These are phyloP conservation scores for Strigamia transsilvanica DNA, from an alignment of 2,888 invertebrate species.

Conservation along the genomic window DNA sequence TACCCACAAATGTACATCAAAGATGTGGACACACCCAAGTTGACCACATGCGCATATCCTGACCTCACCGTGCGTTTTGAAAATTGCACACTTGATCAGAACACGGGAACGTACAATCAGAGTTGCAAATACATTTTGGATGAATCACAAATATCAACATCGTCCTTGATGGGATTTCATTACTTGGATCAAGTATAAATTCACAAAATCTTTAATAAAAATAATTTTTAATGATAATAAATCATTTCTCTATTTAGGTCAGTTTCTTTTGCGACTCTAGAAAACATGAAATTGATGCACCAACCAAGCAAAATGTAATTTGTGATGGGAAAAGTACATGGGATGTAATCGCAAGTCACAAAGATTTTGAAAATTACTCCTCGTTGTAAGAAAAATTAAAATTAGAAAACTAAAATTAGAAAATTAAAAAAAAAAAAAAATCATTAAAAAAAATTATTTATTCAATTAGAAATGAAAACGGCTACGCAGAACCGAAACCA, in stretches of 20 bases:
- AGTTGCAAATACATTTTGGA: background rate
- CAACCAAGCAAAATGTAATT: conserved; percentile 62
- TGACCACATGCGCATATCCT: conserved; percentile 17
- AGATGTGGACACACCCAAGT: conserved; percentile 10
- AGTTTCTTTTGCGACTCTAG: conserved; percentile 46
- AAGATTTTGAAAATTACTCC: conserved; percentile 56
- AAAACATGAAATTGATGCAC: conserved; percentile 61
- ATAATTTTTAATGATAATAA: background rate
- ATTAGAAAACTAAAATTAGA: too few species aligned
- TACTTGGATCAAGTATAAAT: background rate
- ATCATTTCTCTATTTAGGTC: conserved; percentile 22
- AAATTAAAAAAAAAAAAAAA: too few species aligned
- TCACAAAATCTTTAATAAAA: background rate
- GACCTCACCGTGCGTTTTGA: background rate
- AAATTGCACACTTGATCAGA: background rate
- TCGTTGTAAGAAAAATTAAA: background rate
- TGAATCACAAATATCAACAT: background rate
- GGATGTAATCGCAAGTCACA: conserved; percentile 59
- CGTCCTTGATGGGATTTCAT: conserved; percentile 1
- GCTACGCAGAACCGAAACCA: background rate
- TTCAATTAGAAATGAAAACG: background rate
- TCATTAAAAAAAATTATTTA: background rate
- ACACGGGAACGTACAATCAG: background rate
- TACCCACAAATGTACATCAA: conserved; percentile 46
- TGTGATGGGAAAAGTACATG: conserved; percentile 62